These are phyloP conservation scores for Heliothis subflexa DNA, from an alignment of 1,140 invertebrate genomes.

Conservation along the genomic window DNA sequence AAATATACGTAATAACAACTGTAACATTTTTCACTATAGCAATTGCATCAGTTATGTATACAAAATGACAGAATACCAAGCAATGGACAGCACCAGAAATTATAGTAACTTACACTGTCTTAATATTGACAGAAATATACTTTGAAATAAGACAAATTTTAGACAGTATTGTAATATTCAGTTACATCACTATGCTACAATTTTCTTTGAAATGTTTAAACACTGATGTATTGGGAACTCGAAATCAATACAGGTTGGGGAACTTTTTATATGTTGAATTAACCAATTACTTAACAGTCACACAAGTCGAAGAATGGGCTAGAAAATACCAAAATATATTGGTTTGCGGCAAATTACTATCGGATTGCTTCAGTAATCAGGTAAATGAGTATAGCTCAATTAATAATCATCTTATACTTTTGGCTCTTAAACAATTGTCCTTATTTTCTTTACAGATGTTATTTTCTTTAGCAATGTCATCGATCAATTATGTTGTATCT, in stretches of 20 bases:
- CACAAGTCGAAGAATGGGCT: neutral
- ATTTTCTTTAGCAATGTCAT: constrained; percentile 1
- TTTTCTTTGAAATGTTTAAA: constrained; percentile 1
- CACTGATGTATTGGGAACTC: neutral
- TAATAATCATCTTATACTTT: neutral
- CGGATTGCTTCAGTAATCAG: constrained; percentile 13
- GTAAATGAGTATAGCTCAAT: neutral
- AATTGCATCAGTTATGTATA: neutral
- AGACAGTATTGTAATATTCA: constrained; percentile 3
- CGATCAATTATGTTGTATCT: neutral
- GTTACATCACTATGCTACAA: neutral
- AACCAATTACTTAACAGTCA: neutral
- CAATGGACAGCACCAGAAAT: too few relatives aligned
- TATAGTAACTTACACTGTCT: neutral
- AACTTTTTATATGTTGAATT: too few relatives aligned
- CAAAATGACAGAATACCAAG: neutral
- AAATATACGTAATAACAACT: neutral
- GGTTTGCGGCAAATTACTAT: neutral
- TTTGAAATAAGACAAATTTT: neutral
- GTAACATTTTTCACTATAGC: too few relatives aligned
- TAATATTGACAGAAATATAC: neutral
- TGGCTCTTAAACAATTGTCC: neutral
- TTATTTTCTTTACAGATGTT: constrained; percentile 14
- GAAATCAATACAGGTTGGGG: neutral
- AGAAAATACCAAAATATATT: neutral